phyloP scores from a whole-genome alignment of 2,888 invertebrate species.

The Cataglyphis rosenhaueri region DNA sequence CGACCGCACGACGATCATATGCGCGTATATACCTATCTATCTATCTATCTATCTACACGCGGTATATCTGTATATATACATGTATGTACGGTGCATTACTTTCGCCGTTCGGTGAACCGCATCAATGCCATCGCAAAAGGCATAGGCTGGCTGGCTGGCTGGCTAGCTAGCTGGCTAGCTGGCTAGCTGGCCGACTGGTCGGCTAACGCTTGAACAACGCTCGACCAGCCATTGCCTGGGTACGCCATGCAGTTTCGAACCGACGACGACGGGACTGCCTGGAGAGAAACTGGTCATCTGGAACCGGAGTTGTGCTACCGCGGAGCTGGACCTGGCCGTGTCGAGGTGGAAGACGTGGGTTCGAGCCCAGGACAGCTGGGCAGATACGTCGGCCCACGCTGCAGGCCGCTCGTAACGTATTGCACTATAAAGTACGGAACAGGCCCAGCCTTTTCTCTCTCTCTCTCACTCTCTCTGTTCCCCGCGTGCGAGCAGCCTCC shows the following conservation, averaged over 20 bases:
- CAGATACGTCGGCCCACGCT: slow-evolving; percentile 77
- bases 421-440: slow-evolving; percentile 79
- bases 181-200: slow-evolving; percentile 43
- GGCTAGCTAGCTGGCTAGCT: slow-evolving; percentile 38
- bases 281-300: slow-evolving; percentile 79
- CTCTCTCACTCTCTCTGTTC: slow-evolving; percentile 52
- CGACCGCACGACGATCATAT: slow-evolving; percentile 37
- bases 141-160: slow-evolving; percentile 50
- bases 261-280: slow-evolving; percentile 66
- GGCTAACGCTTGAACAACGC: slow-evolving; percentile 6
- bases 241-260: background rate
- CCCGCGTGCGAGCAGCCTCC: slow-evolving; percentile 25
- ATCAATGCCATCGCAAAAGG: slow-evolving; percentile 79
- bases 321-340: slow-evolving; percentile 53
- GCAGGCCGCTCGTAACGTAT: slow-evolving; percentile 76
- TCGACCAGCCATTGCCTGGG: background rate
- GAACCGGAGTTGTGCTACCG: slow-evolving; percentile 79
- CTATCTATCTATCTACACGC: background rate
- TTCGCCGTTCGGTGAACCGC: slow-evolving; percentile 78
- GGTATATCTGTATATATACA: background rate
- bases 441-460: slow-evolving; percentile 63
- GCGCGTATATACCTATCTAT: slow-evolving; percentile 19
- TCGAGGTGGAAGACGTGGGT: slow-evolving; percentile 76
- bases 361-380: slow-evolving; percentile 75
- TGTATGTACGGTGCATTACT: slow-evolving; percentile 77